A percentile compares a stretch with the other conserved stretches of the same genome.
phyloP scores from a whole-genome alignment of 1,140 invertebrate species.

The Daktulosphaira vitifoliae region DNA sequence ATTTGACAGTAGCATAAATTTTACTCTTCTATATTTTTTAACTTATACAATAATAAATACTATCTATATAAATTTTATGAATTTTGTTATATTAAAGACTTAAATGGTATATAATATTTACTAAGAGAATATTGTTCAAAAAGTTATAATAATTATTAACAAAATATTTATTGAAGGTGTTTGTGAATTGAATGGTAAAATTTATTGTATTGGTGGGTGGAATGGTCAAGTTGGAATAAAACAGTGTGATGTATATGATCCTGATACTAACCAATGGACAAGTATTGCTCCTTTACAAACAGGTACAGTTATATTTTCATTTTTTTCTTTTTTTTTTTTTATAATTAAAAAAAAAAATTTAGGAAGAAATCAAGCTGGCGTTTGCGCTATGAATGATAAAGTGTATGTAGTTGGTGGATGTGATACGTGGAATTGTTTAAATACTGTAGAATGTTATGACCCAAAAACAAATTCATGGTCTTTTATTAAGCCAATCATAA shows the following conservation, averaged over 20 bases:
- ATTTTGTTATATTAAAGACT: too few species aligned
- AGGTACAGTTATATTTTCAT: constrained; percentile 45
- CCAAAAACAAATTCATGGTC: constrained; percentile 50
- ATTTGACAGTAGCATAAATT: too few species aligned
- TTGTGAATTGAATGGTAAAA: constrained; percentile 56
- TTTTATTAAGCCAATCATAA: constrained; percentile 50
- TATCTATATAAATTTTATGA: too few species aligned
- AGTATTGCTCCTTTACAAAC: constrained; percentile 56
- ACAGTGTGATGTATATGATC: constrained; percentile 65
- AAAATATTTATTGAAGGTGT: constrained; percentile 51
- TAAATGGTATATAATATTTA: too few species aligned
- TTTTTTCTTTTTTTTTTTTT: not conserved
- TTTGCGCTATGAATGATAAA: constrained; percentile 55
- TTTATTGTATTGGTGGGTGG: constrained; percentile 75
- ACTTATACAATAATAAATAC: too few species aligned
- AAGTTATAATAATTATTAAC: too few species aligned
- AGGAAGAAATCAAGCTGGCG: constrained; percentile 70
- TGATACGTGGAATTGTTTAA: constrained; percentile 71
- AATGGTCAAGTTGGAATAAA: constrained; percentile 64
- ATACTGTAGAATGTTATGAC: constrained; percentile 61
- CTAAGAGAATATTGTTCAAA: too few species aligned
- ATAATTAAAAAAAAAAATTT: too few species aligned
- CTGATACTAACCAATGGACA: constrained; percentile 54
- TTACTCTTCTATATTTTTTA: too few species aligned
- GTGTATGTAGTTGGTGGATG: constrained; percentile 73